Evolutionary conservation across 2,797 vertebrate species (phyloP), one percentile per base, ranked within the genome.

Genomic region (Spea hammondii): DNA sequence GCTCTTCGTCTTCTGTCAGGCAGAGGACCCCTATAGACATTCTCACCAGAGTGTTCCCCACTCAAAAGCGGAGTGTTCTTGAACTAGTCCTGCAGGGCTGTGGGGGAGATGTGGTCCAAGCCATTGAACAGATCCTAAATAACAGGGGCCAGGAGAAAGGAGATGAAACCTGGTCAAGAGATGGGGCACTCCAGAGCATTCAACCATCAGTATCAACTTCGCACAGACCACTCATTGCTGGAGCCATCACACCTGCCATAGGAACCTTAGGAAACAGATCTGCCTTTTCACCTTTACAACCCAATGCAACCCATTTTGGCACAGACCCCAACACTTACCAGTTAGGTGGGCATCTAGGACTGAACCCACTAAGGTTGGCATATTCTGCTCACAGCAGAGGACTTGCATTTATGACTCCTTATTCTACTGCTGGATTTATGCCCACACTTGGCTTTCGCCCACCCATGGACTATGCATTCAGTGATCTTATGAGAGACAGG

Each of bases 41-140:
- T 88, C 88, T 99, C 86, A 98, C 96, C 50, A 93, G 97, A 13
- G 97, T 99, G 50, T 99, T 99, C 88, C 97, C 97, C 50, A 96
- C 94, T 82, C 97, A 99, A 92, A 95, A 96, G 89, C 92, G 97
- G 53, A 95, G 96, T 85, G 96, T 98, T 73, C 90, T 99, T 87
- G 97, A 99, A 91, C 93, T 98, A 77, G 96, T 99, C 65, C 88
- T 99, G 84, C 97, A 98, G 87, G 97, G 96, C 87, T 99, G 97
- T 88, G 97, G 97, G 4, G 97, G 95, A 74, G 96, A 99, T 85
- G 97, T 99, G 91, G 97, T 99, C 48, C 97, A 99, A 90, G 97
- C 97, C 87, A 99, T 99, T 84, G 97, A 99, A 91, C 97, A 99
- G 90, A 96, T 99, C 88, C 95, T 99, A 83, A 98, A 97, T 93